Percentiles rank a stretch among this genome's conserved stretches.
Conservation (phyloP, 2,113 vertebrate species). For the Kryptolebias marmoratus region DNA sequence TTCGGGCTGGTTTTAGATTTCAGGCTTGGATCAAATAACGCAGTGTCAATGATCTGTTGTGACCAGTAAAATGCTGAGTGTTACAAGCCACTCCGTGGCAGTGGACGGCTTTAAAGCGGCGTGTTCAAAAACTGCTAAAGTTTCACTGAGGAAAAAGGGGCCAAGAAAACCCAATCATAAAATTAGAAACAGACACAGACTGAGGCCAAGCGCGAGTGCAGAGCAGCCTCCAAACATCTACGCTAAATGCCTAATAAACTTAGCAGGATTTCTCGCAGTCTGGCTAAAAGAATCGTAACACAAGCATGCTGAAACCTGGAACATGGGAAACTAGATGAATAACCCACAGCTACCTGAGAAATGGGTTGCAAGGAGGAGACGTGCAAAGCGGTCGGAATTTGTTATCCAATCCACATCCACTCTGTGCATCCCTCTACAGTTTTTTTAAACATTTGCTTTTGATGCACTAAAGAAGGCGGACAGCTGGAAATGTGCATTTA, state of each 20-base stretch:
- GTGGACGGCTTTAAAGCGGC: neutral
- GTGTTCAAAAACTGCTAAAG: neutral
- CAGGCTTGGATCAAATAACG: neutral
- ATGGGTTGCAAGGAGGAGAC: conserved; percentile 20
- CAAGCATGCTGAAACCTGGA: conserved; percentile 14
- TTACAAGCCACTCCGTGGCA: conserved; percentile 10
- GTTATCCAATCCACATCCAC: conserved; percentile 24
- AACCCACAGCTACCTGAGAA: conserved; percentile 58
- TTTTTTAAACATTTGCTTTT: too few species aligned
- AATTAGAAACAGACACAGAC: conserved; percentile 42
- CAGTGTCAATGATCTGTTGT: neutral
- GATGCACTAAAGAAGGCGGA: neutral
- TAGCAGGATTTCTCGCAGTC: conserved; percentile 11
- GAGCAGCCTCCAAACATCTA: conserved; percentile 18
- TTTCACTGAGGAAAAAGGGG: conserved; percentile 14
- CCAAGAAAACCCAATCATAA: conserved; percentile 24
- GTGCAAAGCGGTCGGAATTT: conserved; percentile 50
- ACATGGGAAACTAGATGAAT: conserved; percentile 51
- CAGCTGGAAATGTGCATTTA: conserved; percentile 74
- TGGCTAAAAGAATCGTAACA: neutral
- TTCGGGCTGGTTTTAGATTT: neutral
- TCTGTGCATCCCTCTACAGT: conserved; percentile 9
- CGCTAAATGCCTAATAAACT: conserved; percentile 27
- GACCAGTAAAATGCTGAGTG: neutral
- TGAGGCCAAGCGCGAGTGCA: conserved; percentile 19